These are phyloP conservation scores for Seison nebaliae DNA, from an alignment of 1,140 invertebrate species.

Conservation along the genomic window DNA sequence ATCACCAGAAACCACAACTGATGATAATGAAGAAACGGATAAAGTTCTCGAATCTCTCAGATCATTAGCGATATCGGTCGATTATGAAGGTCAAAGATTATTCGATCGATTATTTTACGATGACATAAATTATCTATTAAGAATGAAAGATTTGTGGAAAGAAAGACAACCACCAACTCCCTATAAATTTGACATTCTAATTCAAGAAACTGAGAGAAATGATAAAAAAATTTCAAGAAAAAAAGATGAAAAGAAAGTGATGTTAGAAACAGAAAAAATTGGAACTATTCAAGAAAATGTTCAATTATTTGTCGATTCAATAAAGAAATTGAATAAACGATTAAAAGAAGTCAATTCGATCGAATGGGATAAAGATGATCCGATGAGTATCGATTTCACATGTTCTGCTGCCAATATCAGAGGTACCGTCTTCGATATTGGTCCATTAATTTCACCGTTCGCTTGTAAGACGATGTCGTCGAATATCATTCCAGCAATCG, in stretches of 20 bases:
- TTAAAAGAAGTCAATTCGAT: constrained; percentile 34
- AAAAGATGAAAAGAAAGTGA: no score
- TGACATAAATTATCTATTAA: constrained; percentile 75
- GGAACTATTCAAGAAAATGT: constrained; percentile 32
- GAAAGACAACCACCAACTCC: constrained; percentile 54
- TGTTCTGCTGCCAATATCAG: constrained; percentile 73
- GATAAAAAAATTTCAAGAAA: neutral
- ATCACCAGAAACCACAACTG: constrained; percentile 51
- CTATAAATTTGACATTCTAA: neutral
- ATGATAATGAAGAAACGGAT: constrained; percentile 38
- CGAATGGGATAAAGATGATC: constrained; percentile 92
- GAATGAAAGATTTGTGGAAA: constrained; percentile 77
- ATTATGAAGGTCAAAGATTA: constrained; percentile 46
- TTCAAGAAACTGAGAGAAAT: neutral
- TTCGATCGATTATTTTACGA: constrained; percentile 53
- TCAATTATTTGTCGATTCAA: constrained; percentile 44
- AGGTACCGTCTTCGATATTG: constrained; percentile 63
- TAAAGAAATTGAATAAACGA: constrained; percentile 40
- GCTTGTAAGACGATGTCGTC: constrained; percentile 96
- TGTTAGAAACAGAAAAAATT: no score
- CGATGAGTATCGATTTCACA: constrained; percentile 75
- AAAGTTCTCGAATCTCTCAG: constrained; percentile 53
- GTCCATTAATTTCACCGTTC: constrained; percentile 56
- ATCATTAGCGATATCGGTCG: constrained; percentile 51
- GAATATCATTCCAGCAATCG: constrained; percentile 85